These are phyloP conservation scores for Crossaster papposus DNA, from an alignment of 53 echinoderm and acorn worm species.

Conservation along the genomic window DNA sequence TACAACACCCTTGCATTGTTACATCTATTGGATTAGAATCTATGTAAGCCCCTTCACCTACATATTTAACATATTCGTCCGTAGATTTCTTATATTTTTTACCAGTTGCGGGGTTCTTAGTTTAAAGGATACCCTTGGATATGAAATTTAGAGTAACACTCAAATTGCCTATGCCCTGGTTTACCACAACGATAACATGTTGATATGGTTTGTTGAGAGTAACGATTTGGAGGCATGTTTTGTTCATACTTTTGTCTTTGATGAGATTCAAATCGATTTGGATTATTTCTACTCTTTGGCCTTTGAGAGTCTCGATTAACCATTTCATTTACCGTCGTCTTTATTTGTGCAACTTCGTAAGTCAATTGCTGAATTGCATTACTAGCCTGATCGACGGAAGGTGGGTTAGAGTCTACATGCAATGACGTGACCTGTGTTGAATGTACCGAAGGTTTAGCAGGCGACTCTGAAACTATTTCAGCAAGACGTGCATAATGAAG, in stretches of 20 bases:
- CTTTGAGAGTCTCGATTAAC: not conserved
- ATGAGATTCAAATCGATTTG: not conserved
- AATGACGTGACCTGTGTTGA: not conserved
- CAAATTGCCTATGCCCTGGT: too few species aligned
- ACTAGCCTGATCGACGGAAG: not conserved
- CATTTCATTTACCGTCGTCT: slow-evolving; percentile 12
- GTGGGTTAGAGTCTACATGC: not conserved
- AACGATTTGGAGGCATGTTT: not conserved
- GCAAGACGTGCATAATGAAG: slow-evolving; percentile 35
- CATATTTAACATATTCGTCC: too few species aligned
- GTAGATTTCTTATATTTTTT: too few species aligned
- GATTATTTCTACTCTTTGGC: not conserved
- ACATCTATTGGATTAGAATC: too few species aligned
- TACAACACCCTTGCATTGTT: too few species aligned
- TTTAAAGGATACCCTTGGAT: too few species aligned
- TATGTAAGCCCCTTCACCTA: too few species aligned
- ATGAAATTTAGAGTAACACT: too few species aligned
- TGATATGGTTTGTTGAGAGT: slow-evolving; percentile 4
- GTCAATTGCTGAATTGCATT: slow-evolving; percentile 18
- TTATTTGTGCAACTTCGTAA: slow-evolving; percentile 18
- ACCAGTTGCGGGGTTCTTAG: too few species aligned
- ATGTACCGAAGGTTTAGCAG: not conserved
- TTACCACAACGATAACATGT: not conserved
- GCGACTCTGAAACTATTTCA: slow-evolving; percentile 3
- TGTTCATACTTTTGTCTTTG: slow-evolving; percentile 14